phyloP scores from a whole-genome alignment of 2,888 invertebrate species.

The Eudemis profundana region DNA sequence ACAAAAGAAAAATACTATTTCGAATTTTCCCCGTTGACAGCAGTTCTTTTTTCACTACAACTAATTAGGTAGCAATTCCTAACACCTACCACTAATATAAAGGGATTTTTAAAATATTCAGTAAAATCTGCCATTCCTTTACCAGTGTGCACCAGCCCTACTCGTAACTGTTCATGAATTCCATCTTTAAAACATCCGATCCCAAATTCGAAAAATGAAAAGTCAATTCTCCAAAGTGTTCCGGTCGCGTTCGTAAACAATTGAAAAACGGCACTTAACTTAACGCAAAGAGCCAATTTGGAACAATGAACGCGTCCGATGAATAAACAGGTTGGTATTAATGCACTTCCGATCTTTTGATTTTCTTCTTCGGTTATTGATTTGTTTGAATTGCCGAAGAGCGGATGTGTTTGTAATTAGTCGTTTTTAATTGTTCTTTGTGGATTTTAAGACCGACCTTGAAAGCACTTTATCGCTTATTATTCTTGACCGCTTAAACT shows the following conservation, averaged over 20 bases:
- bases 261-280: conserved; percentile 12
- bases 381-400: conserved; percentile 27
- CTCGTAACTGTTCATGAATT: too few species aligned
- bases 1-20: too few species aligned
- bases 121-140: too few species aligned
- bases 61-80: too few species aligned
- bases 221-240: conserved; percentile 17
- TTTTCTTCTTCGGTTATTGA: conserved; percentile 17
- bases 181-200: conserved; percentile 5
- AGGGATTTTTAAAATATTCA: too few species aligned
- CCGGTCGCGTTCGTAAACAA: conserved; percentile 11
- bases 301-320: conserved; percentile 18
- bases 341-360: conserved; percentile 27
- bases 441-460: conserved; percentile 12
- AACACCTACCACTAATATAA: too few species aligned
- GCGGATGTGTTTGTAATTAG: conserved; percentile 25
- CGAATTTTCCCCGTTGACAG: too few species aligned
- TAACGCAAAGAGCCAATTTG: conserved; percentile 11
- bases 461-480: neutral
- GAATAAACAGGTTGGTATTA: conserved; percentile 2
- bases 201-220: conserved; percentile 19
- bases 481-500: too few species aligned
- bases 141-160: neutral
- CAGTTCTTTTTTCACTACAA: too few species aligned
- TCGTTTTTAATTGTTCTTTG: conserved; percentile 17